Evolutionary conservation across 2,113 vertebrate species (phyloP).

Genomic region (Orcinus orca): DNA sequence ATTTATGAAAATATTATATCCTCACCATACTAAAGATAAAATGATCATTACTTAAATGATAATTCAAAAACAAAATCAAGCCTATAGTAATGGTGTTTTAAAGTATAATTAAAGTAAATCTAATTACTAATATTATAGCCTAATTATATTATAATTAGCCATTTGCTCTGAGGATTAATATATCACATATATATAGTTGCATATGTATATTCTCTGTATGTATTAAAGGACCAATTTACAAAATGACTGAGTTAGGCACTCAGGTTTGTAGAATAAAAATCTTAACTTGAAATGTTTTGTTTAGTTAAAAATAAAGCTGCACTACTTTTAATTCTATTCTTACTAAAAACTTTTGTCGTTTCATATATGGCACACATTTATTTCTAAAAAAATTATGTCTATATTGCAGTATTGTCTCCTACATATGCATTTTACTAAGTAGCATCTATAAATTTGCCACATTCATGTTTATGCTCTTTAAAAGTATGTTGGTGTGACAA

Average conservation of each 20-base stretch:
- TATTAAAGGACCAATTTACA: background rate
- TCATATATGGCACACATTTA: background rate
- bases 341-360: background rate
- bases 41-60: background rate
- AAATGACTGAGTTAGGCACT: background rate
- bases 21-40: slow-evolving; percentile 1
- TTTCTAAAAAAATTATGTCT: background rate
- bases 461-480: background rate
- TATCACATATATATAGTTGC: background rate
- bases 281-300: background rate
- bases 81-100: background rate
- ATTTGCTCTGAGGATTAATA: background rate
- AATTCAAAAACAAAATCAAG: background rate
- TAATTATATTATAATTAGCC: slow-evolving; percentile 1
- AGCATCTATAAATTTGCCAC: background rate
- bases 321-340: background rate
- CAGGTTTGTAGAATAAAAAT: background rate
- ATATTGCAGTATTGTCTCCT: background rate
- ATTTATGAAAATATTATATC: background rate
- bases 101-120: slow-evolving; percentile 8
- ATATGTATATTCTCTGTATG: background rate
- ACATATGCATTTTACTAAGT: background rate
- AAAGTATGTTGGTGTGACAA: background rate
- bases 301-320: slow-evolving; percentile 15
- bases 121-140: background rate